phyloP scores from a whole-genome alignment of 2,797 vertebrate species.

The Lophius americanus region DNA sequence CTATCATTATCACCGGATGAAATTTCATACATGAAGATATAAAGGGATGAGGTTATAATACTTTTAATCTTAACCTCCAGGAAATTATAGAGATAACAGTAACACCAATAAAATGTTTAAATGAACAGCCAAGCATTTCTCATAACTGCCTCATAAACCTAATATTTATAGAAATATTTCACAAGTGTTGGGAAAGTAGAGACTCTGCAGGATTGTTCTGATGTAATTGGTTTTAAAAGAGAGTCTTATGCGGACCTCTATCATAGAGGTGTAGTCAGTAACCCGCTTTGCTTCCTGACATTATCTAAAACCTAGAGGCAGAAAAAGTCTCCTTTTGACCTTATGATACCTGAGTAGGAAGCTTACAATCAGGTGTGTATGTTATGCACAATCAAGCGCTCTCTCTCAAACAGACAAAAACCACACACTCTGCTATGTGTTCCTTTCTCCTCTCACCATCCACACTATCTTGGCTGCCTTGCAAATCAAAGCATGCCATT shows the following conservation, averaged over 20 bases:
- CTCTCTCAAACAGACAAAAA: neutral
- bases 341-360: slow-evolving; percentile 35
- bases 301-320: slow-evolving; percentile 29
- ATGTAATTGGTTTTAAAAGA: neutral
- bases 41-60: too few relatives aligned
- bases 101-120: neutral
- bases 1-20: too few relatives aligned
- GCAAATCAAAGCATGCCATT: slow-evolving; percentile 54
- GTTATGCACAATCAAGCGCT: neutral
- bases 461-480: slow-evolving; percentile 25
- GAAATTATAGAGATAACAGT: neutral
- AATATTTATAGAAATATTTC: neutral
- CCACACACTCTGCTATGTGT: neutral
- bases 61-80: too few relatives aligned
- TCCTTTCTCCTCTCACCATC: slow-evolving; percentile 33
- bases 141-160: neutral
- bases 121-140: neutral
- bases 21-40: too few relatives aligned
- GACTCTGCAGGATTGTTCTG: slow-evolving; percentile 1
- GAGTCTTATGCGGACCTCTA: slow-evolving; percentile 18
- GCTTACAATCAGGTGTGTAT: slow-evolving; percentile 36
- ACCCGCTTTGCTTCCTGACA: slow-evolving; percentile 36
- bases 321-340: slow-evolving; percentile 52
- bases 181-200: neutral
- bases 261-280: slow-evolving; percentile 17